Evolutionary conservation across 2,888 invertebrate species (phyloP).

Genomic region (Drosophila leonis): DNA sequence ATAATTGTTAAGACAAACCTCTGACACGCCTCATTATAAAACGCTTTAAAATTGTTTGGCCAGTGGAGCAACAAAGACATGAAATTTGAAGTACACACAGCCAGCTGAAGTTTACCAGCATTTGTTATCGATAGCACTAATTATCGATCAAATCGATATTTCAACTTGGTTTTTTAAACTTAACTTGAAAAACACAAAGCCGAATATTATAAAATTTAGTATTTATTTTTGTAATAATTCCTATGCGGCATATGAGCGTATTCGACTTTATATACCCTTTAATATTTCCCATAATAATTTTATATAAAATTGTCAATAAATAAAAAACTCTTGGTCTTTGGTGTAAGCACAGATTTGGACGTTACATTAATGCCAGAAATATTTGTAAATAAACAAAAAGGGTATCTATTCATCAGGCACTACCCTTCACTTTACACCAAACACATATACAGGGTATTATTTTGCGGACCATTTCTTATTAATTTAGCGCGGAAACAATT

Average conservation of each 20-base stretch:
- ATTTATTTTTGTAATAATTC: too few species aligned
- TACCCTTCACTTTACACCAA: neutral
- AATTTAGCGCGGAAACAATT: neutral
- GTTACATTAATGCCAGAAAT: neutral
- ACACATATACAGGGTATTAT: neutral
- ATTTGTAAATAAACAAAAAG: neutral
- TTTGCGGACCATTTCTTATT: neutral
- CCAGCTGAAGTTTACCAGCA: neutral
- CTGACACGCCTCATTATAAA: neutral
- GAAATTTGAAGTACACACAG: neutral
- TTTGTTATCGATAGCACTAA: neutral
- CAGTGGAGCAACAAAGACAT: neutral
- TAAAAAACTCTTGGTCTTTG: neutral
- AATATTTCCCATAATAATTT: neutral
- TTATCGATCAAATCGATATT: constrained; percentile 1
- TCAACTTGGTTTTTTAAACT: neutral
- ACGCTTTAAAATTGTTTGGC: neutral
- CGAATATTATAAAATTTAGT: neutral
- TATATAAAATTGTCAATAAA: neutral
- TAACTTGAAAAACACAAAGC: neutral
- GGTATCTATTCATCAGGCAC: neutral
- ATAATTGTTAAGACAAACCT: constrained; percentile 1
- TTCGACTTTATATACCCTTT: neutral
- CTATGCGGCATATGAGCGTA: too few species aligned
- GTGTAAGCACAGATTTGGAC: neutral